These are phyloP conservation scores for Siniperca undulata DNA, from an alignment of 2,797 vertebrate genomes.

Conservation along the genomic window DNA sequence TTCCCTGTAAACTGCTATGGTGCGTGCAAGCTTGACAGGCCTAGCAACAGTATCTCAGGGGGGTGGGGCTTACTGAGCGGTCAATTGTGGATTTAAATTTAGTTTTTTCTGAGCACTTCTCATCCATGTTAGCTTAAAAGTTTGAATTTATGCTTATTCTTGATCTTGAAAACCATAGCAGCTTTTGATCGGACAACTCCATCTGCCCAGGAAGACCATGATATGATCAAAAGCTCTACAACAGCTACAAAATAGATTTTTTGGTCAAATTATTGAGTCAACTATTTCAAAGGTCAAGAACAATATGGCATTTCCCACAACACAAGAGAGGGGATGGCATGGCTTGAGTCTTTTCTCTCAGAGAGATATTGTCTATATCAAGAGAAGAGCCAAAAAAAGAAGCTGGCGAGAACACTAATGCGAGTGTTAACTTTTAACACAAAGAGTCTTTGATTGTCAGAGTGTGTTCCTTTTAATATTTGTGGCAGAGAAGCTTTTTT, in stretches of 20 bases:
- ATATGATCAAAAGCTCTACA: background rate
- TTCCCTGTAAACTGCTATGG: too few species aligned
- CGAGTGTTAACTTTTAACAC: conserved; percentile 28
- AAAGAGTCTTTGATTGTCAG: conserved; percentile 22
- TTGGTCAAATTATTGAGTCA: background rate
- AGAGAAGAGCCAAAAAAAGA: conserved; percentile 27
- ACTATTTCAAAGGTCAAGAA: background rate
- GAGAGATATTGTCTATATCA: conserved; percentile 35
- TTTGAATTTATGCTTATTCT: background rate
- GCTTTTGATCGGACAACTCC: too few species aligned
- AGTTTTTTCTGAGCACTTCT: background rate
- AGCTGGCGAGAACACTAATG: conserved; percentile 36
- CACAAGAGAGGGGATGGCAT: background rate
- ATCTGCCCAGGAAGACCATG: background rate
- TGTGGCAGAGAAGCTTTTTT: background rate
- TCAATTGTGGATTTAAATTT: background rate
- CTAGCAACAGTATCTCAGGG: too few species aligned
- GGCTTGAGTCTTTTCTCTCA: conserved; percentile 7
- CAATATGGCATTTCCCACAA: background rate
- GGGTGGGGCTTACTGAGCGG: too few species aligned
- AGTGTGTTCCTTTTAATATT: conserved; percentile 1
- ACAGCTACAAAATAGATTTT: background rate
- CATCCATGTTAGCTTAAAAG: background rate
- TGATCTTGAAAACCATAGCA: too few species aligned
- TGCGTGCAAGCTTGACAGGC: too few species aligned